A percentile compares a stretch with the other conserved stretches of the same genome.
phyloP scores from a whole-genome alignment of 2,113 vertebrate species.

The Nothocercus nigrocapillus region DNA sequence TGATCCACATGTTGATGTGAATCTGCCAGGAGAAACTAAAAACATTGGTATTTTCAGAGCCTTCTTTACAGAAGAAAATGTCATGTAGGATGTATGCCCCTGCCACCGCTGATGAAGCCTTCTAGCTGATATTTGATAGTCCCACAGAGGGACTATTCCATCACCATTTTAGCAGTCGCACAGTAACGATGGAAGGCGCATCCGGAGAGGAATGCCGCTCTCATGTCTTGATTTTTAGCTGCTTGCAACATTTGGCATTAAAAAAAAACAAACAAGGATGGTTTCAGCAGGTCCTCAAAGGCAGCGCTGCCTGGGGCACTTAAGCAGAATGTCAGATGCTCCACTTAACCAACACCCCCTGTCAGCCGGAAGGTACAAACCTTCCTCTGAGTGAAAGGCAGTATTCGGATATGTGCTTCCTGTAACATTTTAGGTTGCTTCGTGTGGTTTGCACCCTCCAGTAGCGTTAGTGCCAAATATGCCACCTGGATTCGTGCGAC shows the following conservation, averaged over 20 bases:
- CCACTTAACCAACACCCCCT: too few relatives aligned
- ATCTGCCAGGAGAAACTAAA: neutral
- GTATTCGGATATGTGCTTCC: neutral
- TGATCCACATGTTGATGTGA: neutral
- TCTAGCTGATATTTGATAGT: neutral
- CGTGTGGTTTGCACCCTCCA: fast-evolving
- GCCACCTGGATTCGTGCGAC: neutral
- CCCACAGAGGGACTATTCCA: neutral
- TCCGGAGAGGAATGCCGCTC: neutral
- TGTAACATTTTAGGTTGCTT: neutral
- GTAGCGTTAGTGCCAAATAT: neutral
- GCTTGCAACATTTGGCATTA: neutral
- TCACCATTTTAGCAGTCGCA: neutral
- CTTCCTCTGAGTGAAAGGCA: neutral
- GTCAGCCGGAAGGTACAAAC: neutral
- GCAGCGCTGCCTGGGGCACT: neutral
- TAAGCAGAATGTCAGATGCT: neutral
- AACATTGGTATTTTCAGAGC: neutral
- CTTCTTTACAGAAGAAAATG: neutral
- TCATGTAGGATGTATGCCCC: neutral
- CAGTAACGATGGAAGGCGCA: neutral
- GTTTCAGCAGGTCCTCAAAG: neutral
- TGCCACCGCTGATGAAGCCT: neutral
- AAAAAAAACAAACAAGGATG: neutral
- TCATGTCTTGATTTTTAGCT: neutral